phyloP scores from a whole-genome alignment of 2,888 invertebrate species.

The Hyles lineata region DNA sequence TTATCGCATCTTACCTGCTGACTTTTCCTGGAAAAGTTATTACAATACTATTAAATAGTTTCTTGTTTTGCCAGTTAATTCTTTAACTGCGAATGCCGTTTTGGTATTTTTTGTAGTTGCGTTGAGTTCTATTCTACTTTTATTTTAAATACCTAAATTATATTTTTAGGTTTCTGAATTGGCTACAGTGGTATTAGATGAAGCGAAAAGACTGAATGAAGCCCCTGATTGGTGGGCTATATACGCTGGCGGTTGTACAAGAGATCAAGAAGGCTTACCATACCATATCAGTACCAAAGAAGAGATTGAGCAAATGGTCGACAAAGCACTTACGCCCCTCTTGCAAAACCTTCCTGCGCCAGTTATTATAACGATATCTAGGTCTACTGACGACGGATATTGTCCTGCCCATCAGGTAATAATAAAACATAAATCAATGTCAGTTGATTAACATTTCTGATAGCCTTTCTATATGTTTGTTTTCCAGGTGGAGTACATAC shows the following conservation, averaged over 20 bases:
- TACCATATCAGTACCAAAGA: constrained; percentile 90
- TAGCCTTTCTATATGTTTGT: constrained; percentile 24
- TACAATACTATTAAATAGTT: too few relatives aligned
- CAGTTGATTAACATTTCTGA: background rate
- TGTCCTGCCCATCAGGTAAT: constrained; percentile 90
- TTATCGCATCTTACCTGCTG: too few relatives aligned
- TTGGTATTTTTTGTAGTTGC: too few relatives aligned
- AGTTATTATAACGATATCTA: constrained; percentile 90
- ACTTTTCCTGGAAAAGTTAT: too few relatives aligned
- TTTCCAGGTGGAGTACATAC: constrained; percentile 90
- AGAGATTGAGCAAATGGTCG: constrained; percentile 87
- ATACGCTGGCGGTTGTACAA: constrained; percentile 94
- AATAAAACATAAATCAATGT: constrained; percentile 1
- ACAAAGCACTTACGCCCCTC: constrained; percentile 84
- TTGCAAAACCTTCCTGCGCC: constrained; percentile 86
- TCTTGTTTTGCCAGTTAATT: too few relatives aligned
- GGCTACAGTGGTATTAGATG: constrained; percentile 74
- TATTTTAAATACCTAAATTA: too few relatives aligned
- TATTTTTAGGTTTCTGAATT: constrained; percentile 73
- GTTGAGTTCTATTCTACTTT: too few relatives aligned
- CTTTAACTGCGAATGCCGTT: too few relatives aligned
- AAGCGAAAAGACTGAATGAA: constrained; percentile 83
- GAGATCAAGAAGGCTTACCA: constrained; percentile 93
- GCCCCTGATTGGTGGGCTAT: constrained; percentile 92
- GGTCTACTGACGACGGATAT: constrained; percentile 95